Percentiles rank a stretch among this genome's conserved stretches.
Conservation (phyloP, 2,888 invertebrate species). For the Drosophila nr. perissopoda region DNA sequence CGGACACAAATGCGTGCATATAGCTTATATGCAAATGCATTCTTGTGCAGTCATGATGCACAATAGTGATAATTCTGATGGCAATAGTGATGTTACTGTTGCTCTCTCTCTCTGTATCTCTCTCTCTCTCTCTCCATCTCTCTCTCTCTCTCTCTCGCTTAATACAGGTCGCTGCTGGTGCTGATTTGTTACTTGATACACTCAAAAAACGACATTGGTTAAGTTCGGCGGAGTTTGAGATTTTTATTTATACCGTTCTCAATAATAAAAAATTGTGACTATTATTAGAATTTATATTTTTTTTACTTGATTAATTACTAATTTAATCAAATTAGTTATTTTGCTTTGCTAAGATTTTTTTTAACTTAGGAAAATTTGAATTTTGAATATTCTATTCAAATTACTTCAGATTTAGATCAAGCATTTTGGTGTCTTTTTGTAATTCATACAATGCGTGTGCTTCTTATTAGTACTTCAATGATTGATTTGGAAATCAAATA, state of each 20-base stretch:
- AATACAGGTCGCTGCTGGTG: constrained; percentile 26
- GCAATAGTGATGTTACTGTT: constrained; percentile 20
- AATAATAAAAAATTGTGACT: background rate
- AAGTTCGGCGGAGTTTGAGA: background rate
- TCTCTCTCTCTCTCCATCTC: constrained; percentile 18
- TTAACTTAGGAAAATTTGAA: background rate
- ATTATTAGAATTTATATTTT: background rate
- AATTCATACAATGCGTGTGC: background rate
- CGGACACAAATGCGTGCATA: constrained; percentile 19
- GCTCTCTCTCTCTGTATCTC: constrained; percentile 17
- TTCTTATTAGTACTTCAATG: too few relatives aligned
- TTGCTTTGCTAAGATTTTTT: background rate
- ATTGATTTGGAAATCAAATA: too few relatives aligned
- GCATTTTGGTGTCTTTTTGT: background rate
- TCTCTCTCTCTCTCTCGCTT: constrained; percentile 7
- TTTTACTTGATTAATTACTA: background rate
- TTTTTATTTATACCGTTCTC: background rate
- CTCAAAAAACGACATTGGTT: background rate
- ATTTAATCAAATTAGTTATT: background rate
- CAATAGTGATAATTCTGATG: constrained; percentile 9
- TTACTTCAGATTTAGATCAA: background rate
- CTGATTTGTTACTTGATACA: constrained; percentile 4
- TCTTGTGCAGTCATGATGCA: constrained; percentile 47
- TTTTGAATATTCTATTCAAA: background rate
- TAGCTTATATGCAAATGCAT: constrained; percentile 60